A percentile compares a stretch with the other conserved stretches of the same genome.
Evolutionary conservation across 2,113 vertebrate genomes (phyloP).

Genomic region (Chaetura pelagica): DNA sequence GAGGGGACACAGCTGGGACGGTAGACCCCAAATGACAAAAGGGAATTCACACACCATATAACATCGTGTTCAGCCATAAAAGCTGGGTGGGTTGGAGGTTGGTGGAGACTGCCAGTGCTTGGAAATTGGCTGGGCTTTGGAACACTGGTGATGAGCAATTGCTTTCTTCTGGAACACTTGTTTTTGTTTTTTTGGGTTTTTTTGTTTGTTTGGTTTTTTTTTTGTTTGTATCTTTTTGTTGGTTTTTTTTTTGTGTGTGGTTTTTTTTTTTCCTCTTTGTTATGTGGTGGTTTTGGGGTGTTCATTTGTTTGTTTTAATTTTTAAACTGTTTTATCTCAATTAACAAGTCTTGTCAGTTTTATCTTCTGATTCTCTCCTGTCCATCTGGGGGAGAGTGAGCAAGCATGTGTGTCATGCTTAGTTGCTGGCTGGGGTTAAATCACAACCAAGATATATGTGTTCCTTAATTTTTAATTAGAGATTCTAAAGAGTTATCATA

Average conservation of each 20-base stretch:
- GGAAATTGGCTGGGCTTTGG: not conserved
- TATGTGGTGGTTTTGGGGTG: not conserved
- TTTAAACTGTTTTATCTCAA: not conserved
- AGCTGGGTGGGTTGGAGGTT: rapidly evolving
- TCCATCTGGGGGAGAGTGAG: not conserved
- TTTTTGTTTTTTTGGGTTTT: not conserved
- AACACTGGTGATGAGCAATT: not conserved
- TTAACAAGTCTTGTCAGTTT: not conserved
- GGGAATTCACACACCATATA: not conserved
- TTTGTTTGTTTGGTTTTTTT: no score
- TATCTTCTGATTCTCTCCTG: not conserved
- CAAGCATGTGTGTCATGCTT: rapidly evolving
- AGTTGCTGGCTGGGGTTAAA: not conserved
- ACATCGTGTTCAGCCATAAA: not conserved
- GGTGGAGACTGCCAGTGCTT: rapidly evolving
- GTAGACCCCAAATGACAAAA: not conserved
- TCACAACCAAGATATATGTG: not conserved
- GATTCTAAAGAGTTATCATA: not conserved
- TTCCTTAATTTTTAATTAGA: not conserved
- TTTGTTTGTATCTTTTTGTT: no score
- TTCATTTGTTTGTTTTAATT: not conserved
- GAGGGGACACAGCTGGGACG: not conserved
- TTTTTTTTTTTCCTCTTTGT: not conserved
- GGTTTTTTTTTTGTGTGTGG: no score
- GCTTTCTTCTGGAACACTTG: not conserved